Base-by-base conservation (phyloP, 2,888 invertebrate species). In the Priocnemis perturbator region DNA sequence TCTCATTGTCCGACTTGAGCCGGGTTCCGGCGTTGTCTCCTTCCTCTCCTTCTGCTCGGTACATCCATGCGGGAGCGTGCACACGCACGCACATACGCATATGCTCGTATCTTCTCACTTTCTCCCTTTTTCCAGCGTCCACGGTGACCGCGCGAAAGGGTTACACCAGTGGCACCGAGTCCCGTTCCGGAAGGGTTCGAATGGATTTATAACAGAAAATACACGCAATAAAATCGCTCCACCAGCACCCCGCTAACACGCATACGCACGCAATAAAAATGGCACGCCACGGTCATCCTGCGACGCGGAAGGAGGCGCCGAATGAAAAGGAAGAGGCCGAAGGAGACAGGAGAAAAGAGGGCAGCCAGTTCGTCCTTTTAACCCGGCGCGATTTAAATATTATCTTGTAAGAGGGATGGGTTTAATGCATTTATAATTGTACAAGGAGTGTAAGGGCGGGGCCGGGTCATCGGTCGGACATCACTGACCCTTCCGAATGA, bases 371-470 rank as follows among this genome's bases (percentile, higher is more conserved):
- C 69, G 78, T 76, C 65, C 76, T 76, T 78, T 81, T 21, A 69
- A 72, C 72, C 78, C 79, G 74, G 73, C 66, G 64, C 77, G 77
- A 85, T 86, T 86, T 85, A 85, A 86, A 86, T 84, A 83, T 85
- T 83, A 84, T 85, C 86, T 82, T 83, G 83, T 83, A 83, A 83
- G 75, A 79, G 77, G 85, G 86, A 81, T 86, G 79, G 85, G 71
- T 87, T 87, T 87, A 87, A 87, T 87, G 86, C 86, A 87, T 87
- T 87, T 87, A 86, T 87, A 87, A 87, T 87, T 87, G 87, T 84
- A 85, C 84, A 79, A 79, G 74, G 82, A 77, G 80, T 79, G 76
- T 71, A 72, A 76, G 76, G 85, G 86, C 83, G 85, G 85, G 85
- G 80, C 77, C 55, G 77, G 86, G 86, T 87, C 86, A 87, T 87